A percentile compares a stretch with the other conserved stretches of the same genome.
phyloP scores from a whole-genome alignment of 2,888 invertebrate species.

The Hermaeophaga mercurialis region DNA sequence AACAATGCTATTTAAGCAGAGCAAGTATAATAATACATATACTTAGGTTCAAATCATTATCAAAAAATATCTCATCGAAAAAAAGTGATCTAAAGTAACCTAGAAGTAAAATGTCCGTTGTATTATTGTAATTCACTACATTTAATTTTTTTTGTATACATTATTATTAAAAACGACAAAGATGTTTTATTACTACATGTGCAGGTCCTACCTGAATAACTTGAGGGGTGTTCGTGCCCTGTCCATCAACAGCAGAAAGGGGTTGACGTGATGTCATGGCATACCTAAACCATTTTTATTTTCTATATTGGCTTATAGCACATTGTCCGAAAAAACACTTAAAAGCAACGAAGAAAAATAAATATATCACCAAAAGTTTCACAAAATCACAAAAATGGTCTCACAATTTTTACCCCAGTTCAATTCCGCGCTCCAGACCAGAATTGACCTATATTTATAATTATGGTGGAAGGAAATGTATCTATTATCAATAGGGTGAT shows the following conservation, averaged over 20 bases:
- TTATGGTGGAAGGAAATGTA: background rate
- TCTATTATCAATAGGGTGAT: background rate
- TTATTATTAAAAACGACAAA: no score
- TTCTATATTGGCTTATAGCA: slow-evolving; percentile 43
- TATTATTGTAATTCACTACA: no score
- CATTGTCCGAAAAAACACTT: slow-evolving; percentile 35
- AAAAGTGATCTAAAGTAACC: no score
- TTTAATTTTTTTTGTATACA: no score
- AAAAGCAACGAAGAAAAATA: slow-evolving; percentile 15
- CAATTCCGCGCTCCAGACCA: background rate
- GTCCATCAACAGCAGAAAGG: slow-evolving; percentile 49
- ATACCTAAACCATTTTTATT: slow-evolving; percentile 55
- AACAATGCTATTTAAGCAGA: no score
- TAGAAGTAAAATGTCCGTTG: no score
- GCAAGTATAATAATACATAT: no score
- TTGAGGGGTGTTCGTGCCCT: slow-evolving; percentile 49
- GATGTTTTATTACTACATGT: no score
- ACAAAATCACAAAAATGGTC: background rate
- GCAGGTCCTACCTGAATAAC: slow-evolving; percentile 46
- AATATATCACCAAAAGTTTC: slow-evolving; percentile 2
- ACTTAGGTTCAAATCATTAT: no score
- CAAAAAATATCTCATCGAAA: no score
- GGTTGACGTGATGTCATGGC: slow-evolving; percentile 58
- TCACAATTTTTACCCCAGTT: background rate
- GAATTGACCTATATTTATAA: slow-evolving; percentile 19